These are phyloP conservation scores for Uria aalge DNA, from an alignment of 2,113 vertebrate genomes.

Conservation along the genomic window DNA sequence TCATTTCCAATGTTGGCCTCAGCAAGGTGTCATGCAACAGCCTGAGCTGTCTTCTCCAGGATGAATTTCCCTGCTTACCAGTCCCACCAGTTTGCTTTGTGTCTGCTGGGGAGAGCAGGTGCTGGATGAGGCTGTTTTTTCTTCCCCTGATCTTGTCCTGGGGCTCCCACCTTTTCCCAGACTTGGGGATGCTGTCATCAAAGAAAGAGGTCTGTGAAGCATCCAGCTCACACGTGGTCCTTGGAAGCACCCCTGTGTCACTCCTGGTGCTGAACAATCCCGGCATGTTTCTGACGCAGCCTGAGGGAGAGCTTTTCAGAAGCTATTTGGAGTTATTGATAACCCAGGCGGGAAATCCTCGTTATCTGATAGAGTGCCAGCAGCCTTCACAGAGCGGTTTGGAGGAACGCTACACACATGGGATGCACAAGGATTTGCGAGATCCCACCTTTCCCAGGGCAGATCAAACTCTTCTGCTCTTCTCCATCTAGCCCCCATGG, in stretches of 20 bases:
- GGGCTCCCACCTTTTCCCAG: not conserved
- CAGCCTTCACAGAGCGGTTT: not conserved
- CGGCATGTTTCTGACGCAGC: not conserved
- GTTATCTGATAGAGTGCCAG: not conserved
- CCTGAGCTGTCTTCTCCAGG: not conserved
- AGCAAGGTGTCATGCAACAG: not conserved
- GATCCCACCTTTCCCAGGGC: not conserved
- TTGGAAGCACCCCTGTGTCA: not conserved
- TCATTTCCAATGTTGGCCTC: not conserved
- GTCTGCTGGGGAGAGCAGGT: not conserved
- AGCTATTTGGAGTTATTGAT: not conserved
- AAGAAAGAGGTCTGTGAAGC: not conserved
- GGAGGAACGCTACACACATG: not conserved
- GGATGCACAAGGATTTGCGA: not conserved
- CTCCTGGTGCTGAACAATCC: not conserved
- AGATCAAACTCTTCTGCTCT: not conserved
- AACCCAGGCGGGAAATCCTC: not conserved
- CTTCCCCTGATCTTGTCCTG: not conserved
- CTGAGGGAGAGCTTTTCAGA: not conserved
- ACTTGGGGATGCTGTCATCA: fast-evolving
- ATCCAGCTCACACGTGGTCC: not conserved
- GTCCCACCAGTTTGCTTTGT: not conserved
- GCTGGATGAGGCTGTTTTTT: not conserved
- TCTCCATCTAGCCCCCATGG: not conserved
- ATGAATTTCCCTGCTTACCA: not conserved